Base-by-base conservation (phyloP, 30 jellyfish, hydroid and myxozoan genomes). In the Chrysaora quinquecirrha region DNA sequence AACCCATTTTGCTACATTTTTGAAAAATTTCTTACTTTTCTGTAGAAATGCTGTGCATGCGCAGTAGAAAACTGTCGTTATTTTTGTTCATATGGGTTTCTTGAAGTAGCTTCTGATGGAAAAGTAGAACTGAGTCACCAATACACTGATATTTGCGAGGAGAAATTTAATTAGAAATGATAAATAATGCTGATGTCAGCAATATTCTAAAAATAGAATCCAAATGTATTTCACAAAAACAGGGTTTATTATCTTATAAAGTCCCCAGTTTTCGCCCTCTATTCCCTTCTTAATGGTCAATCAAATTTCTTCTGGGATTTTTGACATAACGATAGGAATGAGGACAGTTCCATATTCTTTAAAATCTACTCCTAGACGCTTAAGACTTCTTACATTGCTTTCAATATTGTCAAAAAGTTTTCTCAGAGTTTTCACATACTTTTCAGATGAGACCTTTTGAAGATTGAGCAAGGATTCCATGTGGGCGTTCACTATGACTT, bases 401-500 rank as follows among this genome's bases (percentile, higher is more conserved):
- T 82, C 93, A 9, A 82, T 34, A 27, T 20, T 50, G 28, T 82
- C 87, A 71, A 16, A 72, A n/a, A 71, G 80, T 32, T 82, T 72
- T 56, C 93, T 31, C 34, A 70, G 70, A 68, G 56, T 20, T 27
- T 69, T 69, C 1, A 54, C 35, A 27, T 72, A 88, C 68, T 56
- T 35, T 47, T 58, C 81, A 60, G 34, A 24, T 18, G 69, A 18
- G 29, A 83, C 82, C 21, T 71, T 52, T 9, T 50, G 90, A 11
- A 73, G 48, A 24, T 66, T 64, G 12, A 74, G 27, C 30, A 85
- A 54, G 9, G 78, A 4, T 19, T 82, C 85, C 86, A 82, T 48
- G 28, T 85, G 90, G 14, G 89, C 85, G n/a, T 63, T 52, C 16
- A 74, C 65, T 23, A 85, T 46, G n/a, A 66, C 85, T 49, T 85